Evolutionary conservation across 2,113 vertebrate genomes (phyloP).

Genomic region (Hypocryptadius cinnamomeus): DNA sequence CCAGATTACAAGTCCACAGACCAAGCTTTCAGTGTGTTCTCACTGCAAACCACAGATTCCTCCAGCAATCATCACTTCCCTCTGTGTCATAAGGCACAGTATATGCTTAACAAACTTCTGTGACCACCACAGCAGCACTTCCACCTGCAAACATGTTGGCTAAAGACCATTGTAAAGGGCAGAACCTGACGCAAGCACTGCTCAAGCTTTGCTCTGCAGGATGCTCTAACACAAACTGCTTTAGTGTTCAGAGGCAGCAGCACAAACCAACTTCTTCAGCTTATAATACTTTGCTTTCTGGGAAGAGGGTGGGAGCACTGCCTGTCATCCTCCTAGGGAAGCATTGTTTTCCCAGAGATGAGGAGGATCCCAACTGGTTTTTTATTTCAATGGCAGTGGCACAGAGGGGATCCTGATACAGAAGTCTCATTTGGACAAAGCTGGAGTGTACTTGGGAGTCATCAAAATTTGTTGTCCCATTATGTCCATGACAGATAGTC

Average conservation of each 20-base stretch:
- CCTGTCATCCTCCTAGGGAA: not conserved
- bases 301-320: not conserved
- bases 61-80: not conserved
- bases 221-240: not conserved
- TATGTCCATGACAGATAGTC: not conserved
- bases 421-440: not conserved
- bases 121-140: not conserved
- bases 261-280: not conserved
- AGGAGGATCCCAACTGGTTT: not conserved
- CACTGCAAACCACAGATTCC: not conserved
- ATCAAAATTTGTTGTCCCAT: not conserved
- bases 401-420: not conserved
- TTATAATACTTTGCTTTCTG: not conserved
- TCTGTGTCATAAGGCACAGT: not conserved
- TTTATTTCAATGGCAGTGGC: not conserved
- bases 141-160: not conserved
- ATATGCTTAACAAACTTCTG: slow-evolving; percentile 9
- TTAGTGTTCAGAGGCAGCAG: not conserved
- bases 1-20: not conserved
- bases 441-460: not conserved
- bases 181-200: not conserved
- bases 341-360: not conserved
- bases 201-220: not conserved
- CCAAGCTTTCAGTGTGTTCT: not conserved
- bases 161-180: not conserved